These are phyloP conservation scores for Macrosteles quadrilineatus DNA, from an alignment of 1,140 invertebrate genomes.

Conservation along the genomic window DNA sequence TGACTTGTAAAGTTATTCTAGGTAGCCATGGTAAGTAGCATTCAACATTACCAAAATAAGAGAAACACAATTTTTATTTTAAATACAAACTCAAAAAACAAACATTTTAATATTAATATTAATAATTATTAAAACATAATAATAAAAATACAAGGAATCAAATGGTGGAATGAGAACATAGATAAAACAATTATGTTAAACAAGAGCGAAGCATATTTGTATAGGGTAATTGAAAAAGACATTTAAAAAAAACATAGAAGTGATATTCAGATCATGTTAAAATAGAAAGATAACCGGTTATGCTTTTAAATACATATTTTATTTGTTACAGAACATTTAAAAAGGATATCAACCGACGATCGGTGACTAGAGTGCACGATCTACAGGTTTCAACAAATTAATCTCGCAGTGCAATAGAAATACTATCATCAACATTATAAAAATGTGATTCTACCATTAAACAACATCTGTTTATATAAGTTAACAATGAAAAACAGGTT, in stretches of 20 bases:
- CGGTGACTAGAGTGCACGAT: conserved; percentile 6
- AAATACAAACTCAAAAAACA: conserved; percentile 2
- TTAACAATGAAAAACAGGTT: conserved; percentile 21
- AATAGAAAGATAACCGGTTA: not conserved
- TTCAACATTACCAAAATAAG: not conserved
- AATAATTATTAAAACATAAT: not conserved
- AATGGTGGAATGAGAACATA: not conserved
- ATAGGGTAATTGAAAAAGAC: not conserved
- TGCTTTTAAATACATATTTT: not conserved
- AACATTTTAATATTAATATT: not conserved
- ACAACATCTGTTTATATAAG: not conserved
- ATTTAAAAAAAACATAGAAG: not conserved
- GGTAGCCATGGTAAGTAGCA: no score
- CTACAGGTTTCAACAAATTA: not conserved
- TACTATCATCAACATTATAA: conserved; percentile 18
- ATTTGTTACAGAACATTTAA: conserved; percentile 17
- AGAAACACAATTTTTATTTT: not conserved
- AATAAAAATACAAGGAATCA: conserved; percentile 4
- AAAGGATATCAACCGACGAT: not conserved
- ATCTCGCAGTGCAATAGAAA: not conserved
- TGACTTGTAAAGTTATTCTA: no score
- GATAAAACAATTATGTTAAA: not conserved
- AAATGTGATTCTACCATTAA: conserved; percentile 5
- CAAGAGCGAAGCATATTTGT: not conserved
- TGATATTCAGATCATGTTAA: not conserved